Percentiles rank a stretch among this genome's conserved stretches.
phyloP scores from a whole-genome alignment of 2,888 invertebrate genomes.

The Ophion slaviceki region DNA sequence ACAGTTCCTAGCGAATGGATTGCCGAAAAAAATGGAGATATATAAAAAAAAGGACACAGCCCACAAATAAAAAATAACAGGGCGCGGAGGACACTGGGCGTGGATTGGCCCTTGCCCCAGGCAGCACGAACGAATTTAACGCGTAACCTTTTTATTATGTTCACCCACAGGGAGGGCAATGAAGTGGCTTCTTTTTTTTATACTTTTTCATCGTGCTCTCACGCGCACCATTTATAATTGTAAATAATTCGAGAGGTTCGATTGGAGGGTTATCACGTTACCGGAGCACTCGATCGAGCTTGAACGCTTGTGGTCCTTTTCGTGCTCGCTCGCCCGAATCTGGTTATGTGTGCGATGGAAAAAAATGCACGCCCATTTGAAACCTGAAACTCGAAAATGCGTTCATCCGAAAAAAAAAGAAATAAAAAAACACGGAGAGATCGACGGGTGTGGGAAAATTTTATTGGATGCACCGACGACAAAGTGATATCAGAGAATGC shows the following conservation, averaged over 20 bases:
- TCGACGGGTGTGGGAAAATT: slow-evolving; percentile 38
- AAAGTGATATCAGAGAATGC: slow-evolving; percentile 61
- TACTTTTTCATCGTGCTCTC: slow-evolving; percentile 8
- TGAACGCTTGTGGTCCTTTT: slow-evolving; percentile 31
- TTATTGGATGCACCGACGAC: slow-evolving; percentile 54
- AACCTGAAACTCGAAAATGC: slow-evolving; percentile 45
- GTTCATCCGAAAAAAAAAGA: slow-evolving; percentile 7
- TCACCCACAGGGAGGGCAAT: not conserved
- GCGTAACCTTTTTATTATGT: slow-evolving; percentile 2
- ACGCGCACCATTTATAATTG: slow-evolving; percentile 12
- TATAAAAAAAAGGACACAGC: not conserved
- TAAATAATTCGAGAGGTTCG: slow-evolving; percentile 49
- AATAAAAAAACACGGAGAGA: slow-evolving; percentile 8
- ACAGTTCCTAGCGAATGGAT: slow-evolving; percentile 31
- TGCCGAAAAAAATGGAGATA: slow-evolving; percentile 2
- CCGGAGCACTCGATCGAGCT: slow-evolving; percentile 15
- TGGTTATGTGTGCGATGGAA: slow-evolving; percentile 8
- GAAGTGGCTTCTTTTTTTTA: not conserved
- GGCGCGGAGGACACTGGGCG: not conserved
- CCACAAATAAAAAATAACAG: slow-evolving; percentile 29
- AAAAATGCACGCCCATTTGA: slow-evolving; percentile 41
- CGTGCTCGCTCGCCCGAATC: slow-evolving; percentile 23
- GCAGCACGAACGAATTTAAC: slow-evolving; percentile 46
- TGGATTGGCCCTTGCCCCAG: slow-evolving; percentile 9
- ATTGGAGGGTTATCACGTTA: slow-evolving; percentile 37